Percentiles rank a stretch among this genome's conserved stretches.
phyloP scores from a whole-genome alignment of 1,140 invertebrate genomes.

The Atta cephalotes region DNA sequence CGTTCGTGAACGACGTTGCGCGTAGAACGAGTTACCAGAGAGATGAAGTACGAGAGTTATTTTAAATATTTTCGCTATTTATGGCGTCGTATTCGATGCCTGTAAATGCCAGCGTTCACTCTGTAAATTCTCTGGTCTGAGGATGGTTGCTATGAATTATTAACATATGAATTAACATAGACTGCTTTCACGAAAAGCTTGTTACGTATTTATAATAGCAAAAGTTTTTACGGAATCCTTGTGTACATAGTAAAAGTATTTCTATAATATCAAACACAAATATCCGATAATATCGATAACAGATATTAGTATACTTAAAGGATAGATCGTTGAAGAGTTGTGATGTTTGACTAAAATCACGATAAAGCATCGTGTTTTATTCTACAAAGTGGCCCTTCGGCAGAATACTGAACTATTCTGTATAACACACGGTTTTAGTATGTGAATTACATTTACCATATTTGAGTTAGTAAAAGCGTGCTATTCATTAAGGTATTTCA shows the following conservation, averaged over 20 bases:
- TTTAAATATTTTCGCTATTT: slow-evolving; percentile 60
- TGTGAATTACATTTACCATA: slow-evolving; percentile 23
- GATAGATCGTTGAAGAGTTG: not conserved
- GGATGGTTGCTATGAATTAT: slow-evolving; percentile 33
- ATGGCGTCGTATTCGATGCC: slow-evolving; percentile 19
- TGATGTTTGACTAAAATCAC: not conserved
- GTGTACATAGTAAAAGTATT: not conserved
- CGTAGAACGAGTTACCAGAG: not conserved
- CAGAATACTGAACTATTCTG: not conserved
- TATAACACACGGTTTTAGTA: not conserved
- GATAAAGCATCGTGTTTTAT: not conserved
- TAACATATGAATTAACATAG: slow-evolving; percentile 24
- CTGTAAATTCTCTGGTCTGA: slow-evolving; percentile 22
- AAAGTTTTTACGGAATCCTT: not conserved
- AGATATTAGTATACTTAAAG: not conserved
- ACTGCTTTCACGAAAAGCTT: not conserved
- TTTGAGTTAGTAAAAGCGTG: slow-evolving; percentile 19
- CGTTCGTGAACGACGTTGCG: not conserved
- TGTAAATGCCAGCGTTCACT: slow-evolving; percentile 41
- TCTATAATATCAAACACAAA: not conserved
- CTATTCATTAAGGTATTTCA: slow-evolving; percentile 35
- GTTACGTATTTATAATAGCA: not conserved
- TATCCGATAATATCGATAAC: not conserved
- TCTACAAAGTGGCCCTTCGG: not conserved
- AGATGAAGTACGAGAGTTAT: slow-evolving; percentile 33